phyloP scores from a whole-genome alignment of 2,888 invertebrate species.

The Lasioglossum zephyrum region DNA sequence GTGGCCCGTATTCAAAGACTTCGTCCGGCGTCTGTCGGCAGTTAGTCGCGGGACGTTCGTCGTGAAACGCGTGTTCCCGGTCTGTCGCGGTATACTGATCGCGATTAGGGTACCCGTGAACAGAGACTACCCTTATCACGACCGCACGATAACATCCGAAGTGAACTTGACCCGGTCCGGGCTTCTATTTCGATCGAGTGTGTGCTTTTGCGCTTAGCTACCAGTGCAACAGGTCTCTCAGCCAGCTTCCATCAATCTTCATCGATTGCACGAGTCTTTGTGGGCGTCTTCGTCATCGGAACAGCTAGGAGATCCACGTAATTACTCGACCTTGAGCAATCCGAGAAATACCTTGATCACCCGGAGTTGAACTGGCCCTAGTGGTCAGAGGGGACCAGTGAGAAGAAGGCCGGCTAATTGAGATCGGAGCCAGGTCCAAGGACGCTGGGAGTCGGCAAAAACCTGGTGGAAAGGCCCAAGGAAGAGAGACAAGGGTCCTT shows the following conservation, averaged over 20 bases:
- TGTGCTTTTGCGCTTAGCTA: not conserved
- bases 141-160: constrained; percentile 7
- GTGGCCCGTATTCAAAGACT: constrained; percentile 67
- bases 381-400: not conserved
- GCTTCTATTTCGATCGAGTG: not conserved
- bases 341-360: not conserved
- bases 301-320: not conserved
- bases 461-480: not conserved
- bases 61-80: constrained; percentile 33
- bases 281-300: not conserved
- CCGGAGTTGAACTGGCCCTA: not conserved
- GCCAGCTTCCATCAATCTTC: not conserved
- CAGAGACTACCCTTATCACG: constrained; percentile 4
- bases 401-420: not conserved
- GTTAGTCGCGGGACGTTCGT: constrained; percentile 71
- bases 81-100: not conserved
- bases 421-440: not conserved
- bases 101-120: not conserved
- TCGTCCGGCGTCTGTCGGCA: constrained; percentile 72
- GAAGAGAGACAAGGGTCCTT: not conserved
- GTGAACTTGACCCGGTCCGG: constrained; percentile 11
- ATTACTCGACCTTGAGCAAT: not conserved
- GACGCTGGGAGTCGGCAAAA: not conserved
- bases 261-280: not conserved
- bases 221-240: constrained; percentile 31